These are phyloP conservation scores for Monarcha castaneiventris DNA, from an alignment of 2,113 vertebrate genomes.

Conservation along the genomic window DNA sequence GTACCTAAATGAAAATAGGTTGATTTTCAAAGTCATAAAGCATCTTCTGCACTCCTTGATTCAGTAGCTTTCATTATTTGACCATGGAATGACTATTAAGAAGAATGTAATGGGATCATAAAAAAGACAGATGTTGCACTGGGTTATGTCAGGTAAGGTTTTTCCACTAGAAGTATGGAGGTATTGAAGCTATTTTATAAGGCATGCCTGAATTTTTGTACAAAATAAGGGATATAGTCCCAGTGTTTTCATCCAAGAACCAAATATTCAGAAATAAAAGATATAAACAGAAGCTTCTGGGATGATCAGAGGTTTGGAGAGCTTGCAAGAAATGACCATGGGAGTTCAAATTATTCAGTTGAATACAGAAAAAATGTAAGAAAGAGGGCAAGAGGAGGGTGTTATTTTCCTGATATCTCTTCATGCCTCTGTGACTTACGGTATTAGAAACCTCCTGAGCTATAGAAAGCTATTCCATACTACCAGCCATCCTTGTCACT, in stretches of 20 bases:
- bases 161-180: not conserved
- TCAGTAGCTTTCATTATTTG: conserved; percentile 34
- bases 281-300: not conserved
- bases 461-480: not conserved
- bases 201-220: not conserved
- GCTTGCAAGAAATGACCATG: not conserved
- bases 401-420: not conserved
- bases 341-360: not conserved
- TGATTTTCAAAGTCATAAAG: not conserved
- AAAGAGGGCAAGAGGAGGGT: not conserved
- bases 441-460: not conserved
- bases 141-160: not conserved
- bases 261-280: not conserved
- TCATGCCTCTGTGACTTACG: not conserved
- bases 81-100: not conserved
- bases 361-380: not conserved
- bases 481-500: not conserved
- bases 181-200: not conserved
- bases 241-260: not conserved
- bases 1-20: not conserved
- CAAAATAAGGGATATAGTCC: not conserved
- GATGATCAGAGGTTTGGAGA: not conserved
- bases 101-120: not conserved
- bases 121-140: not conserved
- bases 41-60: not conserved